Conservation (phyloP, 2,797 vertebrate genomes). For the Gymnothorax javanicus region DNA sequence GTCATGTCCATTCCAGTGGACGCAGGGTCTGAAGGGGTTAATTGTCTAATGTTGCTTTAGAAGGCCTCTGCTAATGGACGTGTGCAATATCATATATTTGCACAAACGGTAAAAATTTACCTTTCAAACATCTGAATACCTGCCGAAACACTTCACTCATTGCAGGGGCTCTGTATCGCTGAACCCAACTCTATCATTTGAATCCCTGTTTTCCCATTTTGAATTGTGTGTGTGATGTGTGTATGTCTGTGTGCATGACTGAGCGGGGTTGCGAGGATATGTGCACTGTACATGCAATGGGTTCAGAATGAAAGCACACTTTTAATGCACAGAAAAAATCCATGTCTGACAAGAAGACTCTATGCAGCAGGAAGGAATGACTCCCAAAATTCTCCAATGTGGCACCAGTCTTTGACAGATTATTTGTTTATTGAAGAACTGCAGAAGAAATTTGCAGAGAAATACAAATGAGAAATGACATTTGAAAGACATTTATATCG, state of each 20-base stretch:
- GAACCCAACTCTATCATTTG: neutral
- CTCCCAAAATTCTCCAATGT: neutral
- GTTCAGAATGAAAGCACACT: neutral
- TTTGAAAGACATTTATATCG: neutral
- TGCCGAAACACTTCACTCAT: neutral
- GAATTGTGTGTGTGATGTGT: neutral
- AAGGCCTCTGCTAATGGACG: neutral
- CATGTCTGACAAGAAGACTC: neutral
- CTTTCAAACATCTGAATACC: neutral
- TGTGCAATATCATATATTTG: neutral
- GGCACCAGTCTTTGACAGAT: neutral
- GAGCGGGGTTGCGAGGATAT: neutral
- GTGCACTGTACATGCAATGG: neutral
- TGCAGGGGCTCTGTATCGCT: neutral
- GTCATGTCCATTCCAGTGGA: no score
- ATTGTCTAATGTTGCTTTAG: neutral
- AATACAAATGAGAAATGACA: neutral
- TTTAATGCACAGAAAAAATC: neutral
- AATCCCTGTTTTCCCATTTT: neutral
- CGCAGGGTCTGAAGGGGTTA: no score
- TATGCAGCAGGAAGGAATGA: neutral
- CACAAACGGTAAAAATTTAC: neutral
- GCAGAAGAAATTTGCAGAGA: neutral
- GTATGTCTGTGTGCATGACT: neutral
- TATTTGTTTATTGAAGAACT: neutral